Evolutionary conservation across 1,140 invertebrate genomes (phyloP).

Genomic region (Anthonomus grandis): DNA sequence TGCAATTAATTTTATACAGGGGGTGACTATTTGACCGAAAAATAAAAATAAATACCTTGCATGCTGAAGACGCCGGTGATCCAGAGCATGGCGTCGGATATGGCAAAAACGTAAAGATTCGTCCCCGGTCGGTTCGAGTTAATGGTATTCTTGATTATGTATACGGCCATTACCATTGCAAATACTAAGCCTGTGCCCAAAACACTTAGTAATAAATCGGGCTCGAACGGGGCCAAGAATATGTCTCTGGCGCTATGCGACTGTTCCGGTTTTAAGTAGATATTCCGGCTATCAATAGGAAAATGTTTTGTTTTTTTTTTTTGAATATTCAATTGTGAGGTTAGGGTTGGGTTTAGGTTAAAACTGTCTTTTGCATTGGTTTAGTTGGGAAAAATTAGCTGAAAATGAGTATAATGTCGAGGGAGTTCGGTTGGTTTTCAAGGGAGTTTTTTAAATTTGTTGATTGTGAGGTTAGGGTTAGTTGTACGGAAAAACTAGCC

Average conservation of each 20-base stretch:
- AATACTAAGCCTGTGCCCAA: constrained; percentile 52
- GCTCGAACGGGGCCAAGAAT: constrained; percentile 60
- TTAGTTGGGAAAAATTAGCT: too few relatives aligned
- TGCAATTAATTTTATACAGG: too few relatives aligned
- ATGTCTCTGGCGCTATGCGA: constrained; percentile 59
- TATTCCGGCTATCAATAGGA: constrained; percentile 62
- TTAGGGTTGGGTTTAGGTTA: too few relatives aligned
- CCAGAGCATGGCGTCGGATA: constrained; percentile 16
- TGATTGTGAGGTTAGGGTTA: too few relatives aligned
- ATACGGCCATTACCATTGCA: constrained; percentile 43
- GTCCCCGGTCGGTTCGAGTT: not conserved
- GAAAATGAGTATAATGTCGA: too few relatives aligned
- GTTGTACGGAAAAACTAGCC: too few relatives aligned
- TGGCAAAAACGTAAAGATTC: not conserved
- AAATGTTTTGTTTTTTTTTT: too few relatives aligned
- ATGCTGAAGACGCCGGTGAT: constrained; percentile 54
- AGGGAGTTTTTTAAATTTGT: too few relatives aligned
- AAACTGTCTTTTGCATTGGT: too few relatives aligned
- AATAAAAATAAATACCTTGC: constrained; percentile 53
- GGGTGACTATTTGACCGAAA: not conserved
- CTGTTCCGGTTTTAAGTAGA: constrained; percentile 60
- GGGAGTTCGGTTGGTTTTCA: too few relatives aligned
- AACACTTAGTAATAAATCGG: constrained; percentile 53
- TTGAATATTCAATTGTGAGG: too few relatives aligned
- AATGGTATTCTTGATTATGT: not conserved